Evolutionary conservation across 2,797 vertebrate genomes (phyloP), one percentile per base, ranked within the genome.

Genomic region (Manis javanica): DNA sequence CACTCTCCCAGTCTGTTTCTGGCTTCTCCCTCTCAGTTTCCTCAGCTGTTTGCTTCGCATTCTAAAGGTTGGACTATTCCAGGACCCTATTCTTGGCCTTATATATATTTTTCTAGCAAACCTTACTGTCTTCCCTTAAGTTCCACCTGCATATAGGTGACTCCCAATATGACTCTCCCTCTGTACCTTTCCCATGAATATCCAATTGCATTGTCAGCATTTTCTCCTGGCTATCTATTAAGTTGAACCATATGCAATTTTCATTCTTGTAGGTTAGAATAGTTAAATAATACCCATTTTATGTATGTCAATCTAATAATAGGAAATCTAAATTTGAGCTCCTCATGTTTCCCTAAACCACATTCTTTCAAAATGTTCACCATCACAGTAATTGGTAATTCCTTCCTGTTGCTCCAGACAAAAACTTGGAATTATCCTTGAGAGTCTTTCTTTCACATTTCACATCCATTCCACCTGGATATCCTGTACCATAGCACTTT

Each of bases 191-290:
- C 26, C 16, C 59, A 51, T n/a, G 39, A 74, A 31, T 42, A 68
- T 23, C n/a, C 83, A 68, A 14, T 29, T 68, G 39, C 39, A 10
- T 57, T 23, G 26, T 49, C 49, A 79, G 12, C 55, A 57, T 91
- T 91, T 91, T 87, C 66, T 95, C 39, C 37, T 95, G 37, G 15
- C n/a, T 81, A 39, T 57, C 66, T 91, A 46, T 61, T 93, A 39
- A 49, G n/a, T 51, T 68, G 89, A 39, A 29, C n/a, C 31, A 49
- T 49, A 39, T 13, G 14, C 13, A 59, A 5, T 87, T 74, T 87
- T 95, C 21, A 66, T 29, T 87, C 91, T 81, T 87, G 26, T 59
- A 59, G 15, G 49, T 66, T 57, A 87, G 39, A 81, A 66, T 74
- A 19, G 14, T 91, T 42, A 39, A 51, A 24, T 81, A 74, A 74